Evolutionary conservation across 1,140 invertebrate species (phyloP), one percentile per base, ranked within the genome.

Genomic region (Frieseomelitta varia): DNA sequence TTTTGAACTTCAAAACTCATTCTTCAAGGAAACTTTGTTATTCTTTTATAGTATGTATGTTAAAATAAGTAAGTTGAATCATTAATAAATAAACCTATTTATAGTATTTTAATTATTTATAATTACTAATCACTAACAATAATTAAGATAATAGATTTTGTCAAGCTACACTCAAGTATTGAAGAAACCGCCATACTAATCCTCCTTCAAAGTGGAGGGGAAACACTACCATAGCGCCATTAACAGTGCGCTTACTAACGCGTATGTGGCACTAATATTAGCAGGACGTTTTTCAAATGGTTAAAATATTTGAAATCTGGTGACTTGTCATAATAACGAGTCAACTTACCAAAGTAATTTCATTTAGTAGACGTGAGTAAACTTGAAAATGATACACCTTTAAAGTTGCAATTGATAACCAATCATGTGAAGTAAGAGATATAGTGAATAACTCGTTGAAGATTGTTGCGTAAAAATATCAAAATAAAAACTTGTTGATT

Each of bases 171-270:
- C n/a, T 19, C 19, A 11, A 53, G 1, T 53, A 75, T 56, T 55
- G 30, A 76, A 68, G 51, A 19, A 78, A 56, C 58, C 85, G 87
- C 63, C 79, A 65, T 78, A 69, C 53, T 76, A 30, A 72, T 65
- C 47, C 65, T 58, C 11, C 79, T 15, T 10, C 2, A 65, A 61
- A 68, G 87, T 82, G 65, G 79, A 83, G 71, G 83, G 86, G 85
- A 63, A 68, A 76, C 12, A 53, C 65, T 58, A 53, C 65, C 47
- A 47, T 63, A 78, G 63, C 86, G 86, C 86, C 87, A 88, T 88
- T 88, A 88, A 55, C 27, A 24, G 67, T 88, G 67, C 4, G 30
- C 63, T 56, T 27, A 67, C 24, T 73, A 83, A 68, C n/a, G 79
- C 84, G 75, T 85, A 78, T 30, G 72, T 87, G 76, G 71, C 76